Conservation (phyloP, 2,888 invertebrate species). For the Agapostemon virescens region DNA sequence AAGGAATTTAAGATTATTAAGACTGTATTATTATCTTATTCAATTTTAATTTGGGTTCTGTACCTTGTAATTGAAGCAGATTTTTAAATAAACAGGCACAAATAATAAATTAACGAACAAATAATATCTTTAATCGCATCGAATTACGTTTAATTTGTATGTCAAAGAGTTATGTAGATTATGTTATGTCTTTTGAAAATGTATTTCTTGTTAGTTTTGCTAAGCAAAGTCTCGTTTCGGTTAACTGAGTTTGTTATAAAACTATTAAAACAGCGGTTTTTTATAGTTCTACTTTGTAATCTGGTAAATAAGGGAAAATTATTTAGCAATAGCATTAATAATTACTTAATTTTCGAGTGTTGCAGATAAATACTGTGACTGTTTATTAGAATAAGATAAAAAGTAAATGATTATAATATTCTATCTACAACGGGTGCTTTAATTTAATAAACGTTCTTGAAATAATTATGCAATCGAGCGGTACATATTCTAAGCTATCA, state of each 20-base stretch:
- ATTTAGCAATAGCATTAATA: background rate
- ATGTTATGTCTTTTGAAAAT: background rate
- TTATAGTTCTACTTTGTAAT: background rate
- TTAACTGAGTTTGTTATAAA: background rate
- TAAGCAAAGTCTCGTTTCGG: too few species aligned
- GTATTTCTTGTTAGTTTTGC: background rate
- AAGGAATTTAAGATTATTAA: too few species aligned
- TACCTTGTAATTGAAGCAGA: too few species aligned
- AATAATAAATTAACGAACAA: background rate
- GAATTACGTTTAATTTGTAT: background rate
- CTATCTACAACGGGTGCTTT: background rate
- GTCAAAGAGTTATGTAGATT: too few species aligned
- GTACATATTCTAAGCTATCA: slow-evolving; percentile 27
- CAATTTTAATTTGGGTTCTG: too few species aligned
- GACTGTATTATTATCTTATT: too few species aligned
- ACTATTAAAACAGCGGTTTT: background rate
- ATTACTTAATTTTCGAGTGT: background rate
- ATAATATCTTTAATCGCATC: background rate
- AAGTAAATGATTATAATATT: background rate
- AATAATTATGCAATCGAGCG: slow-evolving; percentile 13
- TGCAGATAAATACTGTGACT: background rate
- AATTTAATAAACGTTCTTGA: background rate
- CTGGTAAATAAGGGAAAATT: background rate
- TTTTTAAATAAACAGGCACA: background rate
- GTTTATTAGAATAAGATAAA: background rate